Evolutionary conservation across 2,797 vertebrate species (phyloP).

Genomic region (Labroides dimidiatus): DNA sequence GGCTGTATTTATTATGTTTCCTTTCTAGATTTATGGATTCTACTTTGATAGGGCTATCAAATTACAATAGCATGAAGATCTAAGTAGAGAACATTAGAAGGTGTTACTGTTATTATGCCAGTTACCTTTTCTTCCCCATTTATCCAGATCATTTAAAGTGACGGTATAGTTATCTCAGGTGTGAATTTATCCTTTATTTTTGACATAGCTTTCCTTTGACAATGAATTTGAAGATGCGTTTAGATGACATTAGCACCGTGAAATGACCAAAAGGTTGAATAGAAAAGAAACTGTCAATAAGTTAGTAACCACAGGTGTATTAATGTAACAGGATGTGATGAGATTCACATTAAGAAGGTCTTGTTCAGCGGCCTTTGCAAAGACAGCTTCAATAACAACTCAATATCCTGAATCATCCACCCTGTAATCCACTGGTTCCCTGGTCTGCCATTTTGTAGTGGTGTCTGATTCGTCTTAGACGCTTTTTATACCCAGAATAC

Average conservation of each 20-base stretch:
- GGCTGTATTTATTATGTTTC: constrained; percentile 68
- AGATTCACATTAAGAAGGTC: constrained; percentile 36
- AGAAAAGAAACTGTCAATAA: constrained; percentile 5
- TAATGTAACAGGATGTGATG: constrained; percentile 45
- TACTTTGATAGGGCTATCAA: constrained; percentile 43
- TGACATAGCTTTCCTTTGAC: too few relatives aligned
- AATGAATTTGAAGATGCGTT: neutral
- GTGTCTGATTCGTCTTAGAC: constrained; percentile 9
- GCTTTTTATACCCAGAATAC: constrained; percentile 2
- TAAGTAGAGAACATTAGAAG: constrained; percentile 19
- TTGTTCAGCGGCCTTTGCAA: constrained; percentile 36
- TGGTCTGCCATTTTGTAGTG: constrained; percentile 55
- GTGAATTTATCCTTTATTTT: constrained; percentile 1
- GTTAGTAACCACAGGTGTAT: neutral
- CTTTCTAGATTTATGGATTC: constrained; percentile 65
- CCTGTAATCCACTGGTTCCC: constrained; percentile 4
- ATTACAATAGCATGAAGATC: constrained; percentile 24
- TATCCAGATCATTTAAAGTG: too few relatives aligned
- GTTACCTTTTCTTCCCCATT: constrained; percentile 1
- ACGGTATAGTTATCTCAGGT: neutral
- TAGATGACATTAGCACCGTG: constrained; percentile 1
- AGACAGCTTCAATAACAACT: constrained; percentile 17
- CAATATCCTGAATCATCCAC: constrained; percentile 5
- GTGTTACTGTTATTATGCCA: constrained; percentile 8
- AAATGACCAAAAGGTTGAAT: constrained; percentile 11